phyloP scores from a whole-genome alignment of 1,140 invertebrate genomes.

The Argopecten irradians region DNA sequence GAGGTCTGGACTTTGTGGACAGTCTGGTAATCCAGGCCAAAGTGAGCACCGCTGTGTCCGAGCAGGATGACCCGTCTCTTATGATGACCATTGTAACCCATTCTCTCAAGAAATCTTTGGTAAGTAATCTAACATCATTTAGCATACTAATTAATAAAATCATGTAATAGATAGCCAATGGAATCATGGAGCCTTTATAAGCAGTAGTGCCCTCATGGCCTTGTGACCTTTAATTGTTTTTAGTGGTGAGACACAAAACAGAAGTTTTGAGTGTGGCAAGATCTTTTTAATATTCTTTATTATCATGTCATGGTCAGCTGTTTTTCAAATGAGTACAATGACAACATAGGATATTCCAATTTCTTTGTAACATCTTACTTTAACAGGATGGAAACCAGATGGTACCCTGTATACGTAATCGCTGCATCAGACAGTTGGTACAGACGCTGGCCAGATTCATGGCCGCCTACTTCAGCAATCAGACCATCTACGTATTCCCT shows the following conservation, averaged over 20 bases:
- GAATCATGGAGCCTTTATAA: too few species aligned
- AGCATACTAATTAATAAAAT: too few species aligned
- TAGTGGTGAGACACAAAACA: too few species aligned
- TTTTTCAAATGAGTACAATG: too few species aligned
- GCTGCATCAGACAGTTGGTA: constrained; percentile 64
- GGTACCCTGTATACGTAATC: constrained; percentile 63
- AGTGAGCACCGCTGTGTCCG: constrained; percentile 49
- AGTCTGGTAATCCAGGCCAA: constrained; percentile 66
- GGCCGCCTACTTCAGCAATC: constrained; percentile 72
- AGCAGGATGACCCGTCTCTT: constrained; percentile 46
- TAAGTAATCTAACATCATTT: constrained; percentile 39
- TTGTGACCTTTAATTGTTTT: too few species aligned
- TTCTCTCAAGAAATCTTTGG: constrained; percentile 62
- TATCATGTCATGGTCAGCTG: too few species aligned
- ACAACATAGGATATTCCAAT: too few species aligned
- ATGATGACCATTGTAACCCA: constrained; percentile 68
- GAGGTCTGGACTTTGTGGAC: constrained; percentile 70
- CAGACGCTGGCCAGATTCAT: constrained; percentile 72
- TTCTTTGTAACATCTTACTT: too few species aligned
- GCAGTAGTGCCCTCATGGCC: too few species aligned
- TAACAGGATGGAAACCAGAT: constrained; percentile 6
- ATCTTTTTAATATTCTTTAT: too few species aligned
- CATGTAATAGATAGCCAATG: too few species aligned
- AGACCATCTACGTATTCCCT: constrained; percentile 69
- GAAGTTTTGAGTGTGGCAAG: too few species aligned